A percentile compares a stretch with the other conserved stretches of the same genome.
phyloP scores from a whole-genome alignment of 2,797 vertebrate genomes.

The Astyanax mexicanus region DNA sequence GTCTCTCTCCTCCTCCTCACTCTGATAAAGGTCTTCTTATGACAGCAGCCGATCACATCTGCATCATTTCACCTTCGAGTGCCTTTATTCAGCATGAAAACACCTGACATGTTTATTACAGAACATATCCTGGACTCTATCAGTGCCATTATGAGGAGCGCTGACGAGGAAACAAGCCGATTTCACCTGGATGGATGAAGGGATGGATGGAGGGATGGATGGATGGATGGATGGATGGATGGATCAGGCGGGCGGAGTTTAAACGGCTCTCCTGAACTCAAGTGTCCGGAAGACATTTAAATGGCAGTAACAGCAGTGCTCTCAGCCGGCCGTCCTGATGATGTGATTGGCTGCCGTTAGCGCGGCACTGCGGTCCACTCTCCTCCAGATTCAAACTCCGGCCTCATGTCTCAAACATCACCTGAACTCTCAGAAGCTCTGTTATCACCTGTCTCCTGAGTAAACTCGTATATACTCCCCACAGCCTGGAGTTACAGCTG shows the following conservation, averaged over 20 bases:
- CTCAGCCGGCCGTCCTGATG: slow-evolving; percentile 14
- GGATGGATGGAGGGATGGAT: too few relatives aligned
- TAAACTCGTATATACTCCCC: neutral
- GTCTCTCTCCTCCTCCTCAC: too few relatives aligned
- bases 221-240: too few relatives aligned
- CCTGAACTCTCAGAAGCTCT: neutral
- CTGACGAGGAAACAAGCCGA: slow-evolving; percentile 28
- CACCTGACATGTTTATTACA: slow-evolving; percentile 20
- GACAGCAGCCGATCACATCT: slow-evolving; percentile 4
- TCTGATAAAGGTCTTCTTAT: neutral
- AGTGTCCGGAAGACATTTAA: slow-evolving; percentile 24
- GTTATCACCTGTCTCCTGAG: neutral
- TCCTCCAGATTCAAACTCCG: neutral
- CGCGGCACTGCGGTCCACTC: neutral
- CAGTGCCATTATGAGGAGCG: slow-evolving; percentile 3
- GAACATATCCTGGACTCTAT: slow-evolving; percentile 5
- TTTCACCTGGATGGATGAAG: slow-evolving; percentile 20
- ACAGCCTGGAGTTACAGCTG: too few relatives aligned
- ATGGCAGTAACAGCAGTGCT: slow-evolving; percentile 11
- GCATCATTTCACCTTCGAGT: slow-evolving; percentile 33
- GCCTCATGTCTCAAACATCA: neutral
- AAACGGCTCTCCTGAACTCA: neutral
- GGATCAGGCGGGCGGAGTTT: neutral
- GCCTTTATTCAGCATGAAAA: slow-evolving; percentile 7
- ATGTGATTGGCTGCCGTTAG: neutral